phyloP scores from a whole-genome alignment of 2,888 invertebrate species.

The Drosophila nigricruria region DNA sequence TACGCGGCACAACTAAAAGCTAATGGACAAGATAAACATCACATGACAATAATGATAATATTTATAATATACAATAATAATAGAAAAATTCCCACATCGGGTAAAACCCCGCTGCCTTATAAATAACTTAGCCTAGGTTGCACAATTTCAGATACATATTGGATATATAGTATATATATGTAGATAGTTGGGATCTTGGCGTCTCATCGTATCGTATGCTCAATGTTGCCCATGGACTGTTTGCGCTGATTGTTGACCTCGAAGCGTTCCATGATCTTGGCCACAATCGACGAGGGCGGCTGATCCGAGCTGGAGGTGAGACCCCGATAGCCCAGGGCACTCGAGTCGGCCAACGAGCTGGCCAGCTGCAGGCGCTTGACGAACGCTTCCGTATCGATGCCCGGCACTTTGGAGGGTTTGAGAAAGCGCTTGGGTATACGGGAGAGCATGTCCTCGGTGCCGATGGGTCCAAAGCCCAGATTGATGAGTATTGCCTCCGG shows the following conservation, averaged over 20 bases:
- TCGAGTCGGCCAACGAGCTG: slow-evolving; percentile 90
- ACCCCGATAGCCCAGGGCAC: slow-evolving; percentile 91
- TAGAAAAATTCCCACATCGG: slow-evolving; percentile 12
- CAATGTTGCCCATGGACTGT: slow-evolving; percentile 83
- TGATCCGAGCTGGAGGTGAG: slow-evolving; percentile 92
- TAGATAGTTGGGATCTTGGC: background rate
- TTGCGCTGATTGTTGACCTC: slow-evolving; percentile 87
- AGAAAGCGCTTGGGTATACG: slow-evolving; percentile 93
- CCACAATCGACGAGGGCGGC: slow-evolving; percentile 92
- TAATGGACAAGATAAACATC: slow-evolving; percentile 78
- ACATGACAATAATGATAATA: slow-evolving; percentile 44
- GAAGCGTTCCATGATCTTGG: slow-evolving; percentile 91
- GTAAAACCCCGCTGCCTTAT: slow-evolving; percentile 20
- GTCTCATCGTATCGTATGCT: slow-evolving; percentile 63
- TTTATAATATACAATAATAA: background rate
- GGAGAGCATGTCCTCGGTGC: slow-evolving; percentile 89
- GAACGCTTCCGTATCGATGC: slow-evolving; percentile 91
- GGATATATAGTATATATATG: background rate
- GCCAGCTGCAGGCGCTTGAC: slow-evolving; percentile 91
- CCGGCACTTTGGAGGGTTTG: slow-evolving; percentile 91
- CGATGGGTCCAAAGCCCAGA: slow-evolving; percentile 92
- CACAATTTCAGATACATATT: slow-evolving; percentile 14
- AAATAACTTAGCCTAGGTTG: slow-evolving; percentile 7
- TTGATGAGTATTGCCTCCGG: slow-evolving; percentile 94
- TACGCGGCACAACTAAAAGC: slow-evolving; percentile 69